Base-by-base conservation (phyloP, 2,113 vertebrate genomes). In the Rhinogobius similis region DNA sequence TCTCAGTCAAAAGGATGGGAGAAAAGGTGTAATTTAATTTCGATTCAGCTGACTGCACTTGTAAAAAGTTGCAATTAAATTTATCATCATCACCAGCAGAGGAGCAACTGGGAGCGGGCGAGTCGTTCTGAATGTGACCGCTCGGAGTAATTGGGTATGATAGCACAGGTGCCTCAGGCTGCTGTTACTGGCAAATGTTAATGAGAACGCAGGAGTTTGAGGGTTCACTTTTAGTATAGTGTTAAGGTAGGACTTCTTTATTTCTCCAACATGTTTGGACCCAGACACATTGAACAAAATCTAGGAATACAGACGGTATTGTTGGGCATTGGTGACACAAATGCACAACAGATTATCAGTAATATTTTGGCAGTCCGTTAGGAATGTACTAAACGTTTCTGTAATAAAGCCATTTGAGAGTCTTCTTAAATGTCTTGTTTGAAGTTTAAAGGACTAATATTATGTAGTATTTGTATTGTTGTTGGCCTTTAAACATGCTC, bases 91-190 rank as follows among this genome's bases (percentile, higher is more conserved):
- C 67, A 62, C 29, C 44, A 52, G 52, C 44, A 58, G 46, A 26
- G 59, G 53, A 79, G 38, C 63, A 27, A 16, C 58, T 55, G 52
- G 44, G 68, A 53, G 27, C 0, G 62, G n/a, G 58, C 36, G 59
- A 46, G 23, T n/a, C 46, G 20, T 48, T 81, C 63, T 59, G 20
- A 79, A 70, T 16, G 32, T 48, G 39, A n/a, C 41, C 9, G 26
- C 64, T 78, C 36, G 67, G 56, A n/a, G 67, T 75, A 64, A 78
- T 67, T 43, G 65, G 32, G 62, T 78, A 55, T 58, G 67, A 79
- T 76, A 55, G 55, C 76, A 46, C 38, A 41, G 27, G 36, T 38
- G 67, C 66, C 61, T 62, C 59, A 4, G 72, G 70, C 70, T 62
- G 53, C 59, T 59, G 41, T 58, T 73, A 29, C 76, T 61, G 46